phyloP scores from a whole-genome alignment of 2,888 invertebrate species.

The Spisula solida region DNA sequence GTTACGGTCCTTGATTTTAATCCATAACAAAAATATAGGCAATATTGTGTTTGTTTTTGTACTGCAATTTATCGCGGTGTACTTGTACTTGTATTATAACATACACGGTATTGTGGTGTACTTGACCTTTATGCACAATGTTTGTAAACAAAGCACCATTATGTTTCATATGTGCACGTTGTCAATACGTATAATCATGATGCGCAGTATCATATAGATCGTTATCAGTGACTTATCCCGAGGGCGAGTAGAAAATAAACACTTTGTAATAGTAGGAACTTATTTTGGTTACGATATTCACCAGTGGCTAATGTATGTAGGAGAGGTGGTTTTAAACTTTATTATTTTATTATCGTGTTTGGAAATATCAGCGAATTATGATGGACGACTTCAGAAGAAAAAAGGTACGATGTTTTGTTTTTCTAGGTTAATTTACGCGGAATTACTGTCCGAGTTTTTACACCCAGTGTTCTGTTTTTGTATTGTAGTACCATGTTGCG shows the following conservation, averaged over 20 bases:
- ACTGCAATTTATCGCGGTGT: no score
- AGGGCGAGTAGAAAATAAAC: not conserved
- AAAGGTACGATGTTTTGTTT: not conserved
- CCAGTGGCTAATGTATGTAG: conserved; percentile 3
- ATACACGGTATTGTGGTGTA: not conserved
- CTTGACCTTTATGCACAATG: not conserved
- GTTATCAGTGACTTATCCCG: not conserved
- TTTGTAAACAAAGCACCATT: not conserved
- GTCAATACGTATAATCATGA: not conserved
- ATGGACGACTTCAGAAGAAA: not conserved
- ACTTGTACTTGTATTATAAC: not conserved
- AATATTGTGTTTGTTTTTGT: no score
- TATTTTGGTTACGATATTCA: not conserved
- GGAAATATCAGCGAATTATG: conserved; percentile 16
- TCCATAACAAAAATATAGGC: no score
- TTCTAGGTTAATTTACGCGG: no score
- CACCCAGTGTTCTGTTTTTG: no score
- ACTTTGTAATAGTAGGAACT: not conserved
- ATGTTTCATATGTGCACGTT: not conserved
- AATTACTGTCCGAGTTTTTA: no score
- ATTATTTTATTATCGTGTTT: not conserved
- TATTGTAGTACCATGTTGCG: no score
- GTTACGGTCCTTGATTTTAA: no score
- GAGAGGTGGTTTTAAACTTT: not conserved
- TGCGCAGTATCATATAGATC: not conserved